A percentile compares a stretch with the other conserved stretches of the same genome.
Evolutionary conservation across 1,140 invertebrate genomes (phyloP).

Genomic region (Heliconius himera): DNA sequence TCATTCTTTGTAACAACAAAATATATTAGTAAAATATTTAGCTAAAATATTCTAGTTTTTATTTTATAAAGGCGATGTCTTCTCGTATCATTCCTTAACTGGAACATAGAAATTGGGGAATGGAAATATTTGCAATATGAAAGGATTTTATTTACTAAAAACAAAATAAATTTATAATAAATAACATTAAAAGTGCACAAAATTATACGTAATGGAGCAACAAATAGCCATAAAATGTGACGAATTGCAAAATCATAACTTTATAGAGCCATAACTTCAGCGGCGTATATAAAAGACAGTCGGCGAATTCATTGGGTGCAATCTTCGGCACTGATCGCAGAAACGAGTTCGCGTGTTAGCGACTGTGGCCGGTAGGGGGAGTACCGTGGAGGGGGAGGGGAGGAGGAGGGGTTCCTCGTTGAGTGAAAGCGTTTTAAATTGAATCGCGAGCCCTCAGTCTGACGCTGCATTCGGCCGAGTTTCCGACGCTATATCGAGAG

Average conservation of each 20-base stretch:
- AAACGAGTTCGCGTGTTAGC: constrained; percentile 46
- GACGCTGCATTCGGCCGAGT: constrained; percentile 54
- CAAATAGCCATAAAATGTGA: not conserved
- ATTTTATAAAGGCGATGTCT: no score
- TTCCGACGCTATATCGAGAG: constrained; percentile 45
- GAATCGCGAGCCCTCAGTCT: constrained; percentile 62
- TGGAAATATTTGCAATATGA: not conserved
- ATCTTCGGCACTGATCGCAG: constrained; percentile 44
- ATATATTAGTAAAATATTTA: not conserved
- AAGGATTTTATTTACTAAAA: not conserved
- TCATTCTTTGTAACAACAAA: not conserved
- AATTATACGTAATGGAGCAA: not conserved
- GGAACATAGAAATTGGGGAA: not conserved
- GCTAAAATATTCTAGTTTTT: no score
- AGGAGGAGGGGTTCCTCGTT: constrained; percentile 39
- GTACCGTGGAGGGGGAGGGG: constrained; percentile 30
- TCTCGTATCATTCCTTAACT: not conserved
- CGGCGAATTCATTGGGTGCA: constrained; percentile 40
- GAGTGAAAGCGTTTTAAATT: constrained; percentile 77
- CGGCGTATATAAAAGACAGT: constrained; percentile 36
- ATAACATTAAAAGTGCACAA: not conserved
- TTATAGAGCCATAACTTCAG: constrained; percentile 16
- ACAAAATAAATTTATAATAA: not conserved
- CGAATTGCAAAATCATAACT: constrained; percentile 6
- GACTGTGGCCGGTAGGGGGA: constrained; percentile 36